Conservation (phyloP, 1,140 invertebrate species). For the Drosophila athabasca region DNA sequence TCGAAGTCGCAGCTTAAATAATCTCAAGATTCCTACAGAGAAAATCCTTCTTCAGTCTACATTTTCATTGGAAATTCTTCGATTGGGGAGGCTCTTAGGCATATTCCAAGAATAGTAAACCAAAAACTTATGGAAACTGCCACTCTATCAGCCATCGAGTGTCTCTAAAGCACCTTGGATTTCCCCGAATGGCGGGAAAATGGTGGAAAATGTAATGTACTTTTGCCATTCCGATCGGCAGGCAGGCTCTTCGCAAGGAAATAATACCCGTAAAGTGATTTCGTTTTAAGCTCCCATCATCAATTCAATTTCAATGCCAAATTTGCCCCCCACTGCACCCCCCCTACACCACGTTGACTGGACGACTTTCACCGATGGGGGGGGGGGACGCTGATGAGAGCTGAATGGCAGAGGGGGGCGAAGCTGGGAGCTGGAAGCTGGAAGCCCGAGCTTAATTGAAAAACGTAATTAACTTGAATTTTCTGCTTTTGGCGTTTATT, state of each 20-base stretch:
- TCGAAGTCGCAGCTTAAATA: too few relatives aligned
- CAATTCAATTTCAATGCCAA: constrained; percentile 72
- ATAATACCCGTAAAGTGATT: constrained; percentile 33
- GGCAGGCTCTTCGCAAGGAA: constrained; percentile 10
- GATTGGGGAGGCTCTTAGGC: too few relatives aligned
- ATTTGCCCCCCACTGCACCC: constrained; percentile 16
- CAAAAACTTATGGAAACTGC: too few relatives aligned
- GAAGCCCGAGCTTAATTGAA: constrained; percentile 74
- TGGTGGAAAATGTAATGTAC: too few relatives aligned
- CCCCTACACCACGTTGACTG: constrained; percentile 14
- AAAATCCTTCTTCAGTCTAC: too few relatives aligned
- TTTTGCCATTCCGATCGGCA: constrained; percentile 5
- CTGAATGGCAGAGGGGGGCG: background rate
- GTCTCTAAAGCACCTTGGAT: background rate
- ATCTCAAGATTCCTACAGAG: too few relatives aligned
- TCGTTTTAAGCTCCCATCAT: constrained; percentile 35
- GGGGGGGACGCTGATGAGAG: background rate
- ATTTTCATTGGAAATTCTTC: too few relatives aligned
- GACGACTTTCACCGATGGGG: constrained; percentile 27
- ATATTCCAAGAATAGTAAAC: too few relatives aligned
- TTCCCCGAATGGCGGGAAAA: too few relatives aligned
- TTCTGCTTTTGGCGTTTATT: constrained; percentile 81
- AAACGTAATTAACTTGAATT: constrained; percentile 81
- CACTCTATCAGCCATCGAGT: too few relatives aligned
- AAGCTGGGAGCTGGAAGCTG: background rate